phyloP scores from a whole-genome alignment of 2,888 invertebrate genomes.

The Dioctria rufipes region DNA sequence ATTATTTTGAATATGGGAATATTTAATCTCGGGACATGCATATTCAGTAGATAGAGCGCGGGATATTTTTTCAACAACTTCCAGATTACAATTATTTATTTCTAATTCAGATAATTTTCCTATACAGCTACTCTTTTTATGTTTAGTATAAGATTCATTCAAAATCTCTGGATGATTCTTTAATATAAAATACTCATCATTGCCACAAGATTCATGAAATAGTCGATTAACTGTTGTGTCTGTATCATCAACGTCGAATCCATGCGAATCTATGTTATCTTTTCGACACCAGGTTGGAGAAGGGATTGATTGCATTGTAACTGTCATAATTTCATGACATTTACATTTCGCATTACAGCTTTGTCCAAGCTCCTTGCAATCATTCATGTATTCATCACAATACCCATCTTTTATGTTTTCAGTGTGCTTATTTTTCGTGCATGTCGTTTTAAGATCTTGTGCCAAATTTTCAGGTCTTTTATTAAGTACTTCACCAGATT shows the following conservation, averaged over 20 bases:
- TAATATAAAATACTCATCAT: neutral
- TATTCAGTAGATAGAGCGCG: neutral
- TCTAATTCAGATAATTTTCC: constrained; percentile 54
- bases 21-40: neutral
- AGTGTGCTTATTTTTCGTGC: too few species aligned
- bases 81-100: constrained; percentile 40
- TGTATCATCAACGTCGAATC: neutral
- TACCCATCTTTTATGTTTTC: too few species aligned
- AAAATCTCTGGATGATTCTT: constrained; percentile 43
- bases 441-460: too few species aligned
- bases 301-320: neutral
- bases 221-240: neutral
- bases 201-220: neutral
- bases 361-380: neutral
- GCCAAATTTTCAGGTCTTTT: too few species aligned
- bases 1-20: neutral
- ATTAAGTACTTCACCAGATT: too few species aligned
- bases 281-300: neutral
- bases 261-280: neutral
- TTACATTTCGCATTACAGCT: too few species aligned
- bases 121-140: constrained; percentile 31
- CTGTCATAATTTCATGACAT: too few species aligned
- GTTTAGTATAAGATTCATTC: too few species aligned
- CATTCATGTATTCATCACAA: neutral
- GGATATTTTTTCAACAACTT: constrained; percentile 41